Evolutionary conservation across 2,113 vertebrate species (phyloP), one percentile per base, ranked within the genome.

Genomic region (Tachuris rubrigastra): DNA sequence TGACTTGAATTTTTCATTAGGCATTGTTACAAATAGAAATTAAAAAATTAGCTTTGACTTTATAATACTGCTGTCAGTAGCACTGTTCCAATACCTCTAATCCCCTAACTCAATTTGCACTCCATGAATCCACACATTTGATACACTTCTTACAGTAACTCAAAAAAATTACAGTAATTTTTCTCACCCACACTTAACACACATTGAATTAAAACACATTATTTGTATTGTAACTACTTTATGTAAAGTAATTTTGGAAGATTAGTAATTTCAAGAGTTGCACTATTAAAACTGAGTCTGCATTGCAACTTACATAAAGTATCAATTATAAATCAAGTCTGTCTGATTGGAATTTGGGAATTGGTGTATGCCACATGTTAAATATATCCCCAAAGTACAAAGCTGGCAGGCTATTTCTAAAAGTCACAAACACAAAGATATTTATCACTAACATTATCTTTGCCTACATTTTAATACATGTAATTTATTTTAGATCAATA

Each of bases 41-140:
- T 14, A 16, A 78, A 93, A 93, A 90, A 91, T 47, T 67, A 93
- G 33, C 77, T 80, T 55, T 69, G 74, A 93, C 50, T 90, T 87
- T 22, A 31, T 6, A 87, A 93, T 28, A 62, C 17, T 44, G 28
- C 78, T 84, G 67, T 50, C 75, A 83, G 52, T 11, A 88, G 41
- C 2, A 1, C 47, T 41, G 37, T 39, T 80, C 31, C 46, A 67
- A 60, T 14, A 63, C 30, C 37, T 84, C 53, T 87, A 96, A 96
- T 79, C 73, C 71, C 37, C 59, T 52, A 46, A 84, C 65, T 59
- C 58, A 85, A 75, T 74, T 78, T 86, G 83, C 81, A 95, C 63
- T 91, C 27, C 52, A 59, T 12, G 53, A 87, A 84, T 53, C 35
- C 71, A 74, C 53, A 83, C 46, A 74, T 58, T 87, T 80, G 28